These are phyloP conservation scores for Sylvilagus floridanus DNA, from an alignment of 2,797 vertebrate genomes.

Conservation along the genomic window DNA sequence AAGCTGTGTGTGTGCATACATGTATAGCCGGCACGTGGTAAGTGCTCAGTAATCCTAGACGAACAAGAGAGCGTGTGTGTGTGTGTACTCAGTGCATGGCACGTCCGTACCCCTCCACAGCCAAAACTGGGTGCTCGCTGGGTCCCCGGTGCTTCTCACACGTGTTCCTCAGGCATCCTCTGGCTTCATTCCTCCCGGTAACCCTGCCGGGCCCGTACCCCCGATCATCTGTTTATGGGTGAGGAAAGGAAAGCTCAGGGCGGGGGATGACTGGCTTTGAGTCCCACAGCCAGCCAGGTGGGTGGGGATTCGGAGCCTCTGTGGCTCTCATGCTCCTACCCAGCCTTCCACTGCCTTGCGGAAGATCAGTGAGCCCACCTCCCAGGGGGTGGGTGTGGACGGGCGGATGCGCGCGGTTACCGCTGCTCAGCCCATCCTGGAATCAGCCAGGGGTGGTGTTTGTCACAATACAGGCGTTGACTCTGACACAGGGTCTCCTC, in stretches of 20 bases:
- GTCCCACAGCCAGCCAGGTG: not conserved
- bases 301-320: not conserved
- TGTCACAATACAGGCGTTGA: not conserved
- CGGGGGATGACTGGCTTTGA: not conserved
- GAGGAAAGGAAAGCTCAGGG: not conserved
- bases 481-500: not conserved
- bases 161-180: not conserved
- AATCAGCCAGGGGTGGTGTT: not conserved
- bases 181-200: not conserved
- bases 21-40: not conserved
- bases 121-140: not conserved
- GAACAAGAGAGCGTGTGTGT: not conserved
- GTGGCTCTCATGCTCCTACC: not conserved
- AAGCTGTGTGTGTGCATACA: not conserved
- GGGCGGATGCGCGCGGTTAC: too few species aligned
- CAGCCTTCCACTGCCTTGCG: rapidly evolving
- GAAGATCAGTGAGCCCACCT: not conserved
- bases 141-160: not conserved
- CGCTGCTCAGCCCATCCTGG: not conserved
- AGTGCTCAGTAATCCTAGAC: not conserved
- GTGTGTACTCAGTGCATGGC: not conserved
- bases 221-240: not conserved
- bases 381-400: not conserved
- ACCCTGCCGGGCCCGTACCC: not conserved
- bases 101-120: not conserved